phyloP scores from a whole-genome alignment of 2,113 vertebrate species.

The Felis chaus region DNA sequence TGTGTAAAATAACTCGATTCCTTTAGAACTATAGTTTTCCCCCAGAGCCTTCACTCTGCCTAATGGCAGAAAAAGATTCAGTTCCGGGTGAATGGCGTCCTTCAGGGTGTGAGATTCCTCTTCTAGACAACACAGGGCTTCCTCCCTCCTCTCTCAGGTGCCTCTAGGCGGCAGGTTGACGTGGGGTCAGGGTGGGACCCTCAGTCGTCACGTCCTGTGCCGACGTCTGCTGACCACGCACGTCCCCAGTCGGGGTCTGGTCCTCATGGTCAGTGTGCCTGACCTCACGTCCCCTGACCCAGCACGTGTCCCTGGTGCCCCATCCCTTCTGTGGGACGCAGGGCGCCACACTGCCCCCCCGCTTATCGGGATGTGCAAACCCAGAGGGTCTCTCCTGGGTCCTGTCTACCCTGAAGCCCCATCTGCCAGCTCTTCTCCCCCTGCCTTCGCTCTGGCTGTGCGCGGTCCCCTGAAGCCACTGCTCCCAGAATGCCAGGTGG shows the following conservation, averaged over 20 bases:
- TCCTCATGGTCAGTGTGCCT: background rate
- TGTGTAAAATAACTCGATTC: background rate
- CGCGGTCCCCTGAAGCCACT: background rate
- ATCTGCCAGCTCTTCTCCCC: background rate
- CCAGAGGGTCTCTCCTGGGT: background rate
- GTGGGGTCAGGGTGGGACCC: background rate
- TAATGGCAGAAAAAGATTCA: background rate
- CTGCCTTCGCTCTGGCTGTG: background rate
- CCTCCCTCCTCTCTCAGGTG: background rate
- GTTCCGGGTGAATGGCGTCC: background rate
- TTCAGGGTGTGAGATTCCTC: background rate
- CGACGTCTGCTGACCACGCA: background rate
- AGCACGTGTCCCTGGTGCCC: too few relatives aligned
- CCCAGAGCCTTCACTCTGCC: background rate
- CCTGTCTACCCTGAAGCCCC: background rate
- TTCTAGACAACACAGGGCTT: background rate
- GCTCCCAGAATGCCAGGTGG: background rate
- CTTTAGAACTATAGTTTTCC: background rate
- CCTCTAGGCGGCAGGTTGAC: background rate
- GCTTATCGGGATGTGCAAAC: fast-evolving
- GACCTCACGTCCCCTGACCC: background rate
- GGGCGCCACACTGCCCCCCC: background rate
- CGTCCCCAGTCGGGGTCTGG: fast-evolving
- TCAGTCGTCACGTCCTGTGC: background rate
- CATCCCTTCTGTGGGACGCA: background rate